Conservation (phyloP, 2,888 invertebrate species). For the Mimumesa dahlbomi region DNA sequence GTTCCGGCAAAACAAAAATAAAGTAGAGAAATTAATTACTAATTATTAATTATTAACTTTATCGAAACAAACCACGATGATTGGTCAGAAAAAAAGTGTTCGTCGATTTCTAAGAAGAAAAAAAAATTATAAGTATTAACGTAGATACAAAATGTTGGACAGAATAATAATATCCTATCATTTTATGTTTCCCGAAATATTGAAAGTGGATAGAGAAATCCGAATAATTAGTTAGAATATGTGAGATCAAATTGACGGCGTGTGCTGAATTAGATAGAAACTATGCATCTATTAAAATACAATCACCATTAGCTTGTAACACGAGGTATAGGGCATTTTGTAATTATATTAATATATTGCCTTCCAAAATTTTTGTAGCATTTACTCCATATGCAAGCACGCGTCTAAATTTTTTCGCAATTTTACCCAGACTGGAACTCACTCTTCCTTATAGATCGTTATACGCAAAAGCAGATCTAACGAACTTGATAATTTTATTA, state of each 20-base stretch:
- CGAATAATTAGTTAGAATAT: slow-evolving; percentile 62
- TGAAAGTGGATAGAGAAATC: slow-evolving; percentile 61
- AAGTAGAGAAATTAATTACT: slow-evolving; percentile 52
- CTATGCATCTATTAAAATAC: slow-evolving; percentile 70
- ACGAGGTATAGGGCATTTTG: slow-evolving; percentile 75
- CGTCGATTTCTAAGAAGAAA: slow-evolving; percentile 64
- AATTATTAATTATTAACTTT: slow-evolving; percentile 50
- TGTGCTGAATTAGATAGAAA: slow-evolving; percentile 72
- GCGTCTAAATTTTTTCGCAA: slow-evolving; percentile 61
- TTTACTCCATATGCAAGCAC: slow-evolving; percentile 64
- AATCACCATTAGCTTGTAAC: slow-evolving; percentile 74
- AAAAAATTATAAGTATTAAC: slow-evolving; percentile 54
- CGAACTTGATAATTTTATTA: slow-evolving; percentile 47
- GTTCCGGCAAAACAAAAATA: slow-evolving; percentile 53
- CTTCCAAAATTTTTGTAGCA: slow-evolving; percentile 75
- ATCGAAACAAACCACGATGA: slow-evolving; percentile 48
- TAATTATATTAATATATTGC: slow-evolving; percentile 74
- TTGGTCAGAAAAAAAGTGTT: slow-evolving; percentile 63
- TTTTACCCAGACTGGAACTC: slow-evolving; percentile 63
- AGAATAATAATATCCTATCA: slow-evolving; percentile 43
- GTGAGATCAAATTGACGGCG: slow-evolving; percentile 65
- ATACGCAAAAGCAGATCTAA: slow-evolving; percentile 62
- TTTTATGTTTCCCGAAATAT: slow-evolving; percentile 57
- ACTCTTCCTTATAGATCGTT: slow-evolving; percentile 71
- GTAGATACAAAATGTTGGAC: slow-evolving; percentile 50